These are phyloP conservation scores for Cololabis saira DNA, from an alignment of 2,113 vertebrate species.

Conservation along the genomic window DNA sequence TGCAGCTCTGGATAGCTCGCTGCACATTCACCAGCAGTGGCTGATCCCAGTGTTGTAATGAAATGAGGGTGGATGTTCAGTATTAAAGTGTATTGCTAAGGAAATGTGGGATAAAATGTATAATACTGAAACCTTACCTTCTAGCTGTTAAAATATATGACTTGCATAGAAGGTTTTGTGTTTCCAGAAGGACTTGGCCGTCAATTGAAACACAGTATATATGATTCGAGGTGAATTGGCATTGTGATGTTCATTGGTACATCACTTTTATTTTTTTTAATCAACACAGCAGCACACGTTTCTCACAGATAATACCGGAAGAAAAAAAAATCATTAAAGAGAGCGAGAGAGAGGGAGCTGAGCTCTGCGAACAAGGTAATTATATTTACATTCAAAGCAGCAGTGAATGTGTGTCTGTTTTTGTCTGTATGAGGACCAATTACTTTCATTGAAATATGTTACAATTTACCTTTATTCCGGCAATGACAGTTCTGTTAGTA, in stretches of 20 bases:
- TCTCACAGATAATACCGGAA: constrained; percentile 81
- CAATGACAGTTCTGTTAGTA: constrained; percentile 83
- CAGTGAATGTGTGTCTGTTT: constrained; percentile 75
- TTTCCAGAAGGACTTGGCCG: constrained; percentile 43
- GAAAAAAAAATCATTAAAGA: constrained; percentile 79
- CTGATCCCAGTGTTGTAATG: constrained; percentile 53
- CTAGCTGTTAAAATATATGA: constrained; percentile 27
- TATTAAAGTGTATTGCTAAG: constrained; percentile 29
- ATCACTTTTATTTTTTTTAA: constrained; percentile 72
- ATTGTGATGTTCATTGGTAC: constrained; percentile 58
- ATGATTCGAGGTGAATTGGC: constrained; percentile 50
- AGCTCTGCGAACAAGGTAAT: constrained; percentile 83
- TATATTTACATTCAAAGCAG: constrained; percentile 80
- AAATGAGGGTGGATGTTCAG: constrained; percentile 39
- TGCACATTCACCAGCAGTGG: constrained; percentile 37
- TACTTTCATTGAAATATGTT: constrained; percentile 90
- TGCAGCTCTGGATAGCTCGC: constrained; percentile 50
- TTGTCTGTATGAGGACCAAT: constrained; percentile 85
- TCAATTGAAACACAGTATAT: constrained; percentile 42
- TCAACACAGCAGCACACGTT: constrained; percentile 66
- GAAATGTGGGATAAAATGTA: constrained; percentile 22
- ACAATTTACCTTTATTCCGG: constrained; percentile 83
- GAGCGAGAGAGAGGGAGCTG: constrained; percentile 62
- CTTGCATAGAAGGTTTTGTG: constrained; percentile 45
- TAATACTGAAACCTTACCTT: constrained; percentile 30